Percentiles rank a stretch among this genome's conserved stretches.
Conservation (phyloP, 2,113 vertebrate species). For the Suncus etruscus region DNA sequence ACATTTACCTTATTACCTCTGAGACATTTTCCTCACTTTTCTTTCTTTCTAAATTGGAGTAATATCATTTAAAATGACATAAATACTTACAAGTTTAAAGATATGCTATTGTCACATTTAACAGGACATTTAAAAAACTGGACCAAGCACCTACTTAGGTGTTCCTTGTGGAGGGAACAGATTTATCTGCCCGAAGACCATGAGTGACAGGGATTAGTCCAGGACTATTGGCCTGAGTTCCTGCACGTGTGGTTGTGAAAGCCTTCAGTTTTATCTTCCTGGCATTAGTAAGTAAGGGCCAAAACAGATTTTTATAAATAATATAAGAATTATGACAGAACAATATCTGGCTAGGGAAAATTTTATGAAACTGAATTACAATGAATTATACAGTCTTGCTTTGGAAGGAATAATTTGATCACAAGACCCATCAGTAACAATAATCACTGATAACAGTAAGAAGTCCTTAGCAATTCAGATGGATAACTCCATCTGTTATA, state of each 20-base stretch:
- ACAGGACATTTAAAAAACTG: slow-evolving; percentile 4
- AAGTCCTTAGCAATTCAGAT: slow-evolving; percentile 4
- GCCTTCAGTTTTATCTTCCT: slow-evolving; percentile 77
- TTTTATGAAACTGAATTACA: slow-evolving; percentile 70
- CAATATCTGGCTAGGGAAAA: slow-evolving; percentile 76
- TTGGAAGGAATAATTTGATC: slow-evolving; percentile 77
- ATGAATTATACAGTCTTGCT: slow-evolving; percentile 72
- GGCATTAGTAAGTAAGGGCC: slow-evolving; percentile 77
- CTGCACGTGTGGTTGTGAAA: slow-evolving; percentile 68
- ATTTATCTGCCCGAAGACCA: slow-evolving; percentile 6
- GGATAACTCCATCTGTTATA: slow-evolving; percentile 4
- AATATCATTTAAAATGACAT: not conserved
- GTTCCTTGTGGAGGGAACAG: slow-evolving; percentile 43
- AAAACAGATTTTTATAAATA: slow-evolving; percentile 82
- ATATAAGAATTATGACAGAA: slow-evolving; percentile 81
- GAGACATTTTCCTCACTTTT: not conserved
- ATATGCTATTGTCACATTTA: not conserved
- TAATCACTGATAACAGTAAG: slow-evolving; percentile 57
- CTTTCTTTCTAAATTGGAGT: too few species aligned
- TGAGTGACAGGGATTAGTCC: slow-evolving; percentile 77
- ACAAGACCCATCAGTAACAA: slow-evolving; percentile 55
- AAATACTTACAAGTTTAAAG: not conserved
- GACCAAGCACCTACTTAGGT: slow-evolving; percentile 61
- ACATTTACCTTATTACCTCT: slow-evolving; percentile 23
- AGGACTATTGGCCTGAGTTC: slow-evolving; percentile 67